Evolutionary conservation across 2,113 vertebrate species (phyloP), one percentile per base, ranked within the genome.

Genomic region (Hylia prasina): DNA sequence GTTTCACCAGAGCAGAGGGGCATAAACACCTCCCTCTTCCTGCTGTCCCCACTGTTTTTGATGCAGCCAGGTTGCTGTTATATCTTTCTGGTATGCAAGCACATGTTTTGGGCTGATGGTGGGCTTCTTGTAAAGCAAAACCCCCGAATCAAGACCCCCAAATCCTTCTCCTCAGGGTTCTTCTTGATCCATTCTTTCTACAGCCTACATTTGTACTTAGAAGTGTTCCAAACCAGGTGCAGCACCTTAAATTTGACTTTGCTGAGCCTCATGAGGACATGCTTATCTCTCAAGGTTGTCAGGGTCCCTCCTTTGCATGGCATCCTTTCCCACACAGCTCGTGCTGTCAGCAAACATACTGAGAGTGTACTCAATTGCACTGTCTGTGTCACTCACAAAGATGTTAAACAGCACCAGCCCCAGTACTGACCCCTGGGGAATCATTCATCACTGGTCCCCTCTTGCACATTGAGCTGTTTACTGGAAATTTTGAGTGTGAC

Each of bases 41-140:
- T 63, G 16, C 56, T 54, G 15, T 10, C 39, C 19, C 27, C 0
- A 2, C 44, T 44, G 23, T 3, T 58, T 68, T 51, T 31, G 31
- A 51, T 44, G 31, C 9, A 58, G 22, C 22, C 45, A 42, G 10
- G 22, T 22, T 68, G 31, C n/a, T n/a, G 9, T 27, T 11, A 21
- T 1, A 30, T 9, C 13, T 54, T 54, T 47, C 40, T 35, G n/a
- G n/a, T 23, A 10, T 70, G 56, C 19, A 63, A 54, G 10, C 2
- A 23, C 15, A 53, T 0, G 0, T 30, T n/a, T n/a, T n/a, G n/a
- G 2, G n/a, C n/a, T 48, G 35, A 56, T 56, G 5, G 12, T 31
- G 9, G 31, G 13, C 20, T 48, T 48, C 35, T 56, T 11, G 8
- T 42, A 35, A 61, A 47, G 17, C 30, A 71, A 42, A 48, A 35